Base-by-base conservation (phyloP, 1,140 invertebrate genomes). In the Cataglyphis hispanica region DNA sequence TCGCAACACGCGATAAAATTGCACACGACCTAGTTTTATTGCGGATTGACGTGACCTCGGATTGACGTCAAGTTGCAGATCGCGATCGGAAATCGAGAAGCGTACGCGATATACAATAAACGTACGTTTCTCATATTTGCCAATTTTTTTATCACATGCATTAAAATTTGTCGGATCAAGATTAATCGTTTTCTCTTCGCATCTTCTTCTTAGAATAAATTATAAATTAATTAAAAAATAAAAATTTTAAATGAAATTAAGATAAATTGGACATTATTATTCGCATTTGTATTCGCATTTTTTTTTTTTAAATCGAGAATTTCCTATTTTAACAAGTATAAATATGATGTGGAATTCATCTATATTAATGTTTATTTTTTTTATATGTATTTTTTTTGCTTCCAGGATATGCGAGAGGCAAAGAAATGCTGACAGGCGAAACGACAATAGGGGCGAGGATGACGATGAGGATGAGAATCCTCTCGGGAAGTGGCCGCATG, bases 401-500 rank as follows among this genome's bases (percentile, higher is more conserved):
- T 87, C 3, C 75, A 94, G 93, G 78, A 61, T 86, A 72, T 93
- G 92, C 69, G 91, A 92, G 58, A 93, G 93, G 60, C 93, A 91
- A 60, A 88, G 92, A 50, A 90, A 91, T 31, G 83, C 69, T 11
- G 90, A 90, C 34, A 84, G 91, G 8, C 90, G 91, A 16, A 89
- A 91, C 10, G 91, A 92, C 16, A 50, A 50, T n/a, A 87, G 90
- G 37, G 86, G 78, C 34, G 94, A 94, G 50, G 90, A 95, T 81
- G 92, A 94, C 16, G 94, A 95, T 11, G 94, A 94, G 89, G 92
- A 94, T 64, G 93, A 94, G 46, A 96, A 94, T 92, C 94, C 95
- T 34, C 85, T 95, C 61, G 95, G 95, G 5, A 95, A 94, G 87
- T 98, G 98, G 98, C 98, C 97, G 0, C 97, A 98, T 93, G 95